Percentiles rank a stretch among this genome's conserved stretches.
Evolutionary conservation across 2,797 vertebrate genomes (phyloP).

Genomic region (Chloroceryle inda): DNA sequence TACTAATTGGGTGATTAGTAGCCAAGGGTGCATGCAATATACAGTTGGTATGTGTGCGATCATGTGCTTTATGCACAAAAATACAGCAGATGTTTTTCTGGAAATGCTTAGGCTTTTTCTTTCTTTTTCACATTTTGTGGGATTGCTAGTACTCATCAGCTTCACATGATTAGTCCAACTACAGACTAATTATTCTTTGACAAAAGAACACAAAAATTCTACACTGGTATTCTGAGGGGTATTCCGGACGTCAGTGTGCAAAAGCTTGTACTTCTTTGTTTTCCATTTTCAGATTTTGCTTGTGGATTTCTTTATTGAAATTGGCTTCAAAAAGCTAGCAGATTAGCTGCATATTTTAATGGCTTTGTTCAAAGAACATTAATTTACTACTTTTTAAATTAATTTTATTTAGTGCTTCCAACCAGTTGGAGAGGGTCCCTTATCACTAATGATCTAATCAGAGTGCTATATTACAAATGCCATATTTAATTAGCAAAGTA

Average conservation of each 20-base stretch:
- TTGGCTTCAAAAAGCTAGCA: neutral
- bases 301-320: neutral
- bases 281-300: neutral
- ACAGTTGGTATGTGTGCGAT: neutral
- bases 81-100: neutral
- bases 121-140: neutral
- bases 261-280: neutral
- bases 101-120: neutral
- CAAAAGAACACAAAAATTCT: neutral
- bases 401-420: slow-evolving; percentile 18
- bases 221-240: neutral
- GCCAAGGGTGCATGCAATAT: neutral
- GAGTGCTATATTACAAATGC: neutral
- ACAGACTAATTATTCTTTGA: neutral
- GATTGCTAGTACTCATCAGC: neutral
- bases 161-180: neutral
- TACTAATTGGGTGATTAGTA: neutral
- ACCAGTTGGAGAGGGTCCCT: neutral
- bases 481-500: slow-evolving; percentile 34
- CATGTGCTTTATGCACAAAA: neutral
- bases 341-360: neutral
- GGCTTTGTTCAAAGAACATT: neutral
- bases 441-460: slow-evolving; percentile 20
- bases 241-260: neutral
- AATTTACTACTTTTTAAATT: slow-evolving; percentile 22